Evolutionary conservation across 2,797 vertebrate genomes (phyloP), one percentile per base, ranked within the genome.

Genomic region (Pantherophis vulpinus): DNA sequence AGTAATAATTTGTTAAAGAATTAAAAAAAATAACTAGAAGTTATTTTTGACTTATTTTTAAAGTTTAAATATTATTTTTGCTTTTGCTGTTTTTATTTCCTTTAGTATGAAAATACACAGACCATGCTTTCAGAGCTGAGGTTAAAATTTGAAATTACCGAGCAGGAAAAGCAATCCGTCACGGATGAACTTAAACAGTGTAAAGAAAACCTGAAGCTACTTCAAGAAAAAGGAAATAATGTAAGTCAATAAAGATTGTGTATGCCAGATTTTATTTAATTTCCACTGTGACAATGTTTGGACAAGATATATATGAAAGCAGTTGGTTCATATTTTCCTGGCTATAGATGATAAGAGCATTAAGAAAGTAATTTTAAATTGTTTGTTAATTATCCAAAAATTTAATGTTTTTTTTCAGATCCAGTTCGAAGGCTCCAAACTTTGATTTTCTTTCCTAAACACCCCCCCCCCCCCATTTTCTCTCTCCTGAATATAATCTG

Each of bases 61-160:
- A 42, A 42, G 95, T 95, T 95, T 96, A 97, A 96, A 95, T 95
- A 91, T 89, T 89, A 63, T 95, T 70, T 70, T 95, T 91, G 88
- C 95, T 96, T 94, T 97, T 94, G n/a, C 1, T 96, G 96, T 95
- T 97, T 95, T 98, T 94, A 97, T 97, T 98, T 93, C 95, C 95
- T 97, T 93, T 97, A 99, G 99, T 99, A 98, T 97, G 99, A 99
- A 97, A 98, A 98, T 96, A 99, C 99, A 93, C 98, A 99, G 98
- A 98, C 96, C 83, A 98, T 98, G 97, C 98, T 99, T 92, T 97
- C 97, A 1, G 99, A 99, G 95, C 98, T 99, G 95, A 98, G 98
- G 97, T 98, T 98, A 93, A 98, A 98, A 91, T 99, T 98, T 91
- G 98, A 99, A 96, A 97, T 97, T 95, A 98, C 99, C 27, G 99